Evolutionary conservation across 2,113 vertebrate genomes (phyloP), one percentile per base, ranked within the genome.

Genomic region (Odontesthes bonariensis): DNA sequence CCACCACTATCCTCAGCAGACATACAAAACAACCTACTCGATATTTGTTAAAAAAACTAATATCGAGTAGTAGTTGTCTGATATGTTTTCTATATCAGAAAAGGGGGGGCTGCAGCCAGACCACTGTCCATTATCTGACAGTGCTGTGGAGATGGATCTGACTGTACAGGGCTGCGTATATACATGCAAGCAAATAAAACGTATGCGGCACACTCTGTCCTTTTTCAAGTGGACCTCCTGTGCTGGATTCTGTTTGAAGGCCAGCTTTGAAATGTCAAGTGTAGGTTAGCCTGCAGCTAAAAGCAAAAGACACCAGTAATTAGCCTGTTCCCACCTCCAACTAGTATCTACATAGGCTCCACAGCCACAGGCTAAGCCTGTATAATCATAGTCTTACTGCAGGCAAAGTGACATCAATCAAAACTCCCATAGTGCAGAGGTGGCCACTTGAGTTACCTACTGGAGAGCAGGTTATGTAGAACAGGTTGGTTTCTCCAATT

Each of bases 231-330:
- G 20, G 76, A 78, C 59, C 16, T 64, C 20, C 20, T 69, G 42
- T 62, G 52, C 72, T 44, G 69, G 31, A 60, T 49, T 56, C 11
- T 17, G 60, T 31, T 33, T 2, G 38, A 53, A 49, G 66, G 62
- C 20, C 60, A 79, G 32, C 63, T 80, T 56, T 72, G 12, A 88
- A 87, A 75, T 78, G 77, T 82, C 81, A 87, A 85, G 69, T 58
- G 79, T 16, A 72, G 52, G 63, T 78, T 83, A 83, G 73, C 75
- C 73, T 85, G 65, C 31, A 77, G 81, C 75, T 71, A 83, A 84
- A 75, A 86, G 73, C 74, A 61, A 54, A 75, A 81, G 59, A 87
- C 68, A 82, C 53, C 47, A 60, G 69, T 90, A 84, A 90, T 92
- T 86, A 88, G 86, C 71, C 70, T 51, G 68, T 71, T 75, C 33